A percentile compares a stretch with the other conserved stretches of the same genome.
phyloP scores from a whole-genome alignment of 2,797 vertebrate genomes.

The Chaetophractus vellerosus region DNA sequence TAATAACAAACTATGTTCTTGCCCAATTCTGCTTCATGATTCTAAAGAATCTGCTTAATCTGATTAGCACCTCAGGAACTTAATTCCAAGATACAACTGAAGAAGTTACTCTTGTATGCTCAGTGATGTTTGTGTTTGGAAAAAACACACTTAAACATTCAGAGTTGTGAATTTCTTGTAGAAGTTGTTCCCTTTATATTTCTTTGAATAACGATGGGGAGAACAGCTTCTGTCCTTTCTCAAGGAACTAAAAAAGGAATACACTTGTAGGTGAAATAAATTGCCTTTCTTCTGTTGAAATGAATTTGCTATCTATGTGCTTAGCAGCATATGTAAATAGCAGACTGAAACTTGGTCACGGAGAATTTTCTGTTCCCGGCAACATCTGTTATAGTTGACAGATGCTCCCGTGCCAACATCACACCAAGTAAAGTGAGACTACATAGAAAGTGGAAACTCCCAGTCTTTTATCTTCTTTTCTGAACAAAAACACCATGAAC shows the following conservation, averaged over 20 bases:
- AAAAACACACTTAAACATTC: background rate
- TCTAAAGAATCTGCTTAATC: background rate
- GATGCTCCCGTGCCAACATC: conserved; percentile 76
- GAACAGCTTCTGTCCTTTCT: conserved; percentile 48
- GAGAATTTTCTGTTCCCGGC: conserved; percentile 72
- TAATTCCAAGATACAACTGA: background rate
- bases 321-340: conserved; percentile 63
- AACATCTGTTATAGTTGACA: conserved; percentile 81
- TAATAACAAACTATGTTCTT: background rate
- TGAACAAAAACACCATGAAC: conserved; percentile 43
- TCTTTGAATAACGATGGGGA: conserved; percentile 61
- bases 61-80: background rate
- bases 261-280: conserved; percentile 44
- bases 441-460: conserved; percentile 80
- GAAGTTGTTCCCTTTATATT: conserved; percentile 41
- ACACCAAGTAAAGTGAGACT: conserved; percentile 73
- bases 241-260: conserved; percentile 43
- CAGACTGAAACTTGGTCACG: conserved; percentile 74
- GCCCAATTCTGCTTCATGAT: background rate
- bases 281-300: conserved; percentile 72
- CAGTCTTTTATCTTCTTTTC: conserved; percentile 25
- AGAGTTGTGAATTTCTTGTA: background rate
- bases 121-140: background rate
- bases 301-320: conserved; percentile 42
- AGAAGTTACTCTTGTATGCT: background rate